Percentiles rank a stretch among this genome's conserved stretches.
Evolutionary conservation across 1,140 invertebrate species (phyloP).

Genomic region (Macrocentrus cingulum): DNA sequence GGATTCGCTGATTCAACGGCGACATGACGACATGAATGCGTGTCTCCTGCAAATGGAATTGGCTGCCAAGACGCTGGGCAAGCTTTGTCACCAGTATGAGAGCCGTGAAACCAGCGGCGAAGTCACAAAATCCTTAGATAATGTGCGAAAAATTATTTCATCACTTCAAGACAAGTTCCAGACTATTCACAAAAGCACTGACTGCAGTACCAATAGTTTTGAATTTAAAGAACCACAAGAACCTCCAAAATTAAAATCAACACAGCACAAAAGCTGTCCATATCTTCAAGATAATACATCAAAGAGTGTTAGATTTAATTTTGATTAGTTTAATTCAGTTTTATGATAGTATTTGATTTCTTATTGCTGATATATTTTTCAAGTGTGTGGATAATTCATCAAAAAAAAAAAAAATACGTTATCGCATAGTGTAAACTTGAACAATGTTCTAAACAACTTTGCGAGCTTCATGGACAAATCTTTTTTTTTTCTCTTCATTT

Average conservation of each 20-base stretch:
- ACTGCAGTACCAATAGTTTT: constrained; percentile 24
- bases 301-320: constrained; percentile 47
- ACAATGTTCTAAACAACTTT: no score
- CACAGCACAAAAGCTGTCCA: constrained; percentile 29
- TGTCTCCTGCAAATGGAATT: constrained; percentile 52
- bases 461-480: no score
- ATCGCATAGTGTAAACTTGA: no score
- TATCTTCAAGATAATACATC: constrained; percentile 31
- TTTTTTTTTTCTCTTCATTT: no score
- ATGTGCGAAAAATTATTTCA: constrained; percentile 39
- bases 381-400: not conserved
- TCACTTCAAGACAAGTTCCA: constrained; percentile 33
- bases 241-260: constrained; percentile 32
- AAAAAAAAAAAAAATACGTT: no score
- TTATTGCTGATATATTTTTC: not conserved
- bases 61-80: constrained; percentile 43
- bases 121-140: constrained; percentile 41
- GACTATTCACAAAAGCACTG: constrained; percentile 30
- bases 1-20: constrained; percentile 32
- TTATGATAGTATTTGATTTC: not conserved
- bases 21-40: constrained; percentile 44
- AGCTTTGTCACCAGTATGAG: constrained; percentile 43
- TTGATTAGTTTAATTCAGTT: constrained; percentile 31
- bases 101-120: constrained; percentile 34
- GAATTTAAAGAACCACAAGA: not conserved